These are phyloP conservation scores for Cheilosia urbana DNA, from an alignment of 2,888 invertebrate species.

Conservation along the genomic window DNA sequence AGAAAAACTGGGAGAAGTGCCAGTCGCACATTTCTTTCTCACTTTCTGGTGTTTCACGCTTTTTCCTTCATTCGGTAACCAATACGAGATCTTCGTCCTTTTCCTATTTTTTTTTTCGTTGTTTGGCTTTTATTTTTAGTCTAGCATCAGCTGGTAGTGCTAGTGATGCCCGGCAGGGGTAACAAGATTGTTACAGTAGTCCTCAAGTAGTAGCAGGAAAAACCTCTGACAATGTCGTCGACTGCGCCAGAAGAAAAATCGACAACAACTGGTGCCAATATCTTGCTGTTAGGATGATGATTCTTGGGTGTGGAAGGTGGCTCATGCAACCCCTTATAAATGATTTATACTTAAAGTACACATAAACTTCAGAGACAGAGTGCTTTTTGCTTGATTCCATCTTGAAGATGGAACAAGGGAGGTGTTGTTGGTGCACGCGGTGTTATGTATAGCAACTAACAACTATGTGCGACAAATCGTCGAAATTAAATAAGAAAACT, in stretches of 20 bases:
- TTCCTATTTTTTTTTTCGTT: not conserved
- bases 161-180: slow-evolving; percentile 59
- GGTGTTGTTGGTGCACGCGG: not conserved
- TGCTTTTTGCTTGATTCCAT: slow-evolving; percentile 20
- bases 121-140: slow-evolving; percentile 28
- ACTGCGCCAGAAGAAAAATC: slow-evolving; percentile 70
- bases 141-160: slow-evolving; percentile 50
- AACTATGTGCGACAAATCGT: not conserved
- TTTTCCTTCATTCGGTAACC: slow-evolving; percentile 23
- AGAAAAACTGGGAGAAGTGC: slow-evolving; percentile 51
- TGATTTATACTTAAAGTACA: slow-evolving; percentile 70
- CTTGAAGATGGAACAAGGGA: not conserved
- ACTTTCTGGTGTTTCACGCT: slow-evolving; percentile 62
- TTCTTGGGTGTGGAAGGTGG: slow-evolving; percentile 25
- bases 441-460: not conserved
- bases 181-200: slow-evolving; percentile 49
- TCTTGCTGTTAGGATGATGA: slow-evolving; percentile 69
- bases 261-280: slow-evolving; percentile 75
- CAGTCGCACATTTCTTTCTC: slow-evolving; percentile 56
- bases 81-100: not conserved
- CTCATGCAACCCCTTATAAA: slow-evolving; percentile 61
- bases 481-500: slow-evolving; percentile 4
- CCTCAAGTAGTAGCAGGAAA: slow-evolving; percentile 32
- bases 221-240: slow-evolving; percentile 67
- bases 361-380: slow-evolving; percentile 68